Conservation (phyloP, 64 coral and sea anemone genomes). For the Anthopleura sola region DNA sequence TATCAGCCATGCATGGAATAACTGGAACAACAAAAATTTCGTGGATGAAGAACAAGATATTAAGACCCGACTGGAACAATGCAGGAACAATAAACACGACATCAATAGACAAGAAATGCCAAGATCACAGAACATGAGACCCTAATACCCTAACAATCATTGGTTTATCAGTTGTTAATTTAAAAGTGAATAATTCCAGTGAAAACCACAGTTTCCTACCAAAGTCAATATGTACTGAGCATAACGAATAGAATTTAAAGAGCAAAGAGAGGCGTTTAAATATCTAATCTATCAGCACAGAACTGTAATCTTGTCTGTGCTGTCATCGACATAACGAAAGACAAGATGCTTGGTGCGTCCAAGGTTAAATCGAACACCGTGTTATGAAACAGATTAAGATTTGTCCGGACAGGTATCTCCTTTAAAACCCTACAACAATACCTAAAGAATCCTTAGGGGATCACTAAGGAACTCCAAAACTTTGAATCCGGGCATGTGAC, state of each 20-base stretch:
- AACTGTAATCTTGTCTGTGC: background rate
- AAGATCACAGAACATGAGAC: background rate
- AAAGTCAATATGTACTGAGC: background rate
- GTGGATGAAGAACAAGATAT: background rate
- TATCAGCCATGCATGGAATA: background rate
- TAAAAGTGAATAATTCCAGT: background rate
- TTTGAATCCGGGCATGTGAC: background rate
- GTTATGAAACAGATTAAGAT: background rate
- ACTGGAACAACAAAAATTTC: background rate
- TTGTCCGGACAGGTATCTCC: background rate
- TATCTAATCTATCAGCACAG: background rate
- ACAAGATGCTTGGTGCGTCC: background rate
- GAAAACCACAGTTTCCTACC: background rate
- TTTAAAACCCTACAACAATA: constrained; percentile 4
- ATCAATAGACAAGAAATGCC: background rate
- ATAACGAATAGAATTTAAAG: background rate
- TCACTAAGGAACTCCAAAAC: background rate
- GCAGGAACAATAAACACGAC: background rate
- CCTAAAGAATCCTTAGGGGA: background rate
- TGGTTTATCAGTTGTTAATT: background rate
- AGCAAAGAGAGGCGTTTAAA: background rate
- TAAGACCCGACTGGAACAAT: too few relatives aligned
- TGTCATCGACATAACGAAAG: constrained; percentile 5
- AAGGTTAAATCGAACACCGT: constrained; percentile 9
- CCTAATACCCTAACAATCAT: background rate